phyloP scores from a whole-genome alignment of 2,888 invertebrate species.

The Drosophila koepferae region DNA sequence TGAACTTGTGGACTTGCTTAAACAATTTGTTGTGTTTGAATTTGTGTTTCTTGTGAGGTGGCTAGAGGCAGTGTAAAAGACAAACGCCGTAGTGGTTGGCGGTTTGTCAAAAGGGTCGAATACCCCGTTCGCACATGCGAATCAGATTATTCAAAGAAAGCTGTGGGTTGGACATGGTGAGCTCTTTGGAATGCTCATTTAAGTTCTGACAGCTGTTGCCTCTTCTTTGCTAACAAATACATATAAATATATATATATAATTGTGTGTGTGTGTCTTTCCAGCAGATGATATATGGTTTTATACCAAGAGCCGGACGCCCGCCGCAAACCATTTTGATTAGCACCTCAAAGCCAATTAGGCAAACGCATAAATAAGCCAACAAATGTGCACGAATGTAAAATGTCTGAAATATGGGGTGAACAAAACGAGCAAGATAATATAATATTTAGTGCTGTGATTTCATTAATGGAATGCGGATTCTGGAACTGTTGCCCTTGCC shows the following conservation, averaged over 20 bases:
- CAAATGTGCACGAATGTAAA: conserved; percentile 46
- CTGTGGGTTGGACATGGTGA: conserved; percentile 13
- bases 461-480: conserved; percentile 54
- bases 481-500: conserved; percentile 18
- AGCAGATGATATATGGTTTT: conserved; percentile 20
- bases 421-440: conserved; percentile 41
- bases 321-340: conserved; percentile 57
- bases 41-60: conserved; percentile 11
- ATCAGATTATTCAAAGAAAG: conserved; percentile 32
- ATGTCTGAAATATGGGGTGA: conserved; percentile 27
- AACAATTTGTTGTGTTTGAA: conserved; percentile 47
- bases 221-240: not conserved
- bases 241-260: not conserved
- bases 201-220: conserved; percentile 26
- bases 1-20: conserved; percentile 48
- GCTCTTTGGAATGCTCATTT: conserved; percentile 13
- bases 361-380: conserved; percentile 61
- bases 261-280: not conserved
- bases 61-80: conserved; percentile 8
- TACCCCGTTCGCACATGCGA: conserved; percentile 31
- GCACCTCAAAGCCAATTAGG: conserved; percentile 57
- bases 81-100: conserved; percentile 34
- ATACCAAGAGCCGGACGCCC: conserved; percentile 19
- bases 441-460: conserved; percentile 63
- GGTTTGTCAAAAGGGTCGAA: conserved; percentile 34